Evolutionary conservation across 2,797 vertebrate species (phyloP), one percentile per base, ranked within the genome.

Genomic region (Cottoperca gobio): DNA sequence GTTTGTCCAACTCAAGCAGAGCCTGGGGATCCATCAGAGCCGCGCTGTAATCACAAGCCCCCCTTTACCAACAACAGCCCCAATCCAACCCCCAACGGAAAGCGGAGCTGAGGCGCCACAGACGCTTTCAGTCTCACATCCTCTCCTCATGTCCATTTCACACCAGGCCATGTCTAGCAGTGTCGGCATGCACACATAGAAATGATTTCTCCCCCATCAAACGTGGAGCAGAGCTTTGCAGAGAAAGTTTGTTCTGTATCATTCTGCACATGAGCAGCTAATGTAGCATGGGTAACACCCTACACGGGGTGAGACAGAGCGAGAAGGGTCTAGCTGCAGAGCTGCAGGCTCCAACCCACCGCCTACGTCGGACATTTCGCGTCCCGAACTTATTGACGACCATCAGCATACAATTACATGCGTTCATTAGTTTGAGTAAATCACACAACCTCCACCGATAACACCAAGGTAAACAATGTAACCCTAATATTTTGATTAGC

Each of bases 231-330:
- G 46, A 40, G 53, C 66, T 59, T 33, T 21, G 19, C 50, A 46
- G 63, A 69, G 69, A 77, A 67, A 59, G 75, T 75, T 83, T 75
- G 53, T 37, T 79, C 77, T 42, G 43, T 69, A 70, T 57, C 65
- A 16, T 46, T 69, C 49, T 72, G 59, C 59, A 52, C 33, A 37
- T 70, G 74, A 90, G 82, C 74, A 70, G 76, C 76, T 80, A 85
- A 86, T 79, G 87, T 66, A 57, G 76, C 73, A 58, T 71, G 66
- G 37, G 50, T 81, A 80, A 87, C 71, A 79, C n/a, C 59, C 54
- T 62, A 57, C 64, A 74, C 3, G 2, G 70, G 69, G 37, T 45
- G 78, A 76, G 61, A 74, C 19, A 28, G 21, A 39, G 55, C 31
- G 13, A 9, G 33, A 12, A 33, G 28, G 28, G 17, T 54, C 52